phyloP scores from a whole-genome alignment of 2,888 invertebrate genomes.

The Drosophila merina region DNA sequence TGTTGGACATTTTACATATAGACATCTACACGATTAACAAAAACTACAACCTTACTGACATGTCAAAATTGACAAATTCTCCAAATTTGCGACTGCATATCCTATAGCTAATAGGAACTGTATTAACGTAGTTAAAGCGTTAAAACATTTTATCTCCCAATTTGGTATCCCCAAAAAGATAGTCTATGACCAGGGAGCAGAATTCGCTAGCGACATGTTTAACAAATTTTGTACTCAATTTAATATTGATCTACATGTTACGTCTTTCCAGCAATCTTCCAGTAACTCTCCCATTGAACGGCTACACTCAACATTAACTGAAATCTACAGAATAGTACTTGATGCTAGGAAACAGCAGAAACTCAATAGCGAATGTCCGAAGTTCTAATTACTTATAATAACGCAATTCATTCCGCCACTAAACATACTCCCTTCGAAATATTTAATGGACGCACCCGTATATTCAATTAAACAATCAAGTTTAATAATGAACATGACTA shows the following conservation, averaged over 20 bases:
- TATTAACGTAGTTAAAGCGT: no score
- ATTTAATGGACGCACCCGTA: not conserved
- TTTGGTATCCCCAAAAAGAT: no score
- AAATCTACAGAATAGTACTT: constrained; percentile 1
- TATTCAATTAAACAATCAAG: not conserved
- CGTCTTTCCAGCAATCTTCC: constrained; percentile 4
- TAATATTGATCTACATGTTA: not conserved
- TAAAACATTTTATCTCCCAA: no score
- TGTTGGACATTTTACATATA: no score
- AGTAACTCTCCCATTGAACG: not conserved
- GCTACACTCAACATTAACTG: not conserved
- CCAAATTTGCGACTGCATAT: no score
- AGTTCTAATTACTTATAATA: not conserved
- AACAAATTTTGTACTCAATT: not conserved
- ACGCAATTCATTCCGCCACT: not conserved
- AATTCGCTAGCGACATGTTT: not conserved
- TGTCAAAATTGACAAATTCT: not conserved
- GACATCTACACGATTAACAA: no score
- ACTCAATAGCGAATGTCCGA: not conserved
- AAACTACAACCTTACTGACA: constrained; percentile 1
- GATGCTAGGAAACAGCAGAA: not conserved
- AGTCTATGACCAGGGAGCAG: not conserved
- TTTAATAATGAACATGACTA: constrained; percentile 6
- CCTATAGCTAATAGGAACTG: no score
- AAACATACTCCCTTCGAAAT: constrained; percentile 1